phyloP scores from a whole-genome alignment of 2,113 vertebrate species.

The Chamaetylas fuelleborni region DNA sequence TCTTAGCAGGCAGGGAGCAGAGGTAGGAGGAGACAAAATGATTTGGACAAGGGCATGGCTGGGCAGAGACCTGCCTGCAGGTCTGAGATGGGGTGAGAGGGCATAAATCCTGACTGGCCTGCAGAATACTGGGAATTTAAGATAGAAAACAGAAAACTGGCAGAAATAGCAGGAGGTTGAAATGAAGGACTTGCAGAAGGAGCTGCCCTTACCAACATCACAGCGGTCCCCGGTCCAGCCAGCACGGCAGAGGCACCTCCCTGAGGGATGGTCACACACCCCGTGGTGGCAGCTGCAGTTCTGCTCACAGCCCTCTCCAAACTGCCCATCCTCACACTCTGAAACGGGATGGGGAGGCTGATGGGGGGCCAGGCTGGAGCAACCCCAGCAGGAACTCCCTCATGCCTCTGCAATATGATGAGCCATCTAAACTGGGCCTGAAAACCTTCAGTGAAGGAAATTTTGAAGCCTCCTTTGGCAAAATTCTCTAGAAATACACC shows the following conservation, averaged over 20 bases:
- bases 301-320: background rate
- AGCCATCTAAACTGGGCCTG: background rate
- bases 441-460: background rate
- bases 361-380: background rate
- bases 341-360: background rate
- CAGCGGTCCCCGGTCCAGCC: conserved; percentile 48
- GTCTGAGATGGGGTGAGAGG: rapidly evolving
- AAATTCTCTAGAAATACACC: background rate
- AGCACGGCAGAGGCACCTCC: background rate
- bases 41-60: background rate
- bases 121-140: background rate
- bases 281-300: conserved; percentile 54
- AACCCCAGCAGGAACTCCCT: background rate
- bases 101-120: background rate
- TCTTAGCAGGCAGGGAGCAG: background rate
- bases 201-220: conserved; percentile 9
- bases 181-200: background rate
- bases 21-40: background rate
- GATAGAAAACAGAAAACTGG: background rate
- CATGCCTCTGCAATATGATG: background rate
- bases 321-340: background rate
- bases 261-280: background rate
- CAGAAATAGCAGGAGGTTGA: background rate
- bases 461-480: background rate
- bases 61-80: background rate